A percentile compares a stretch with the other conserved stretches of the same genome.
These are phyloP conservation scores for Patella ulyssiponensis DNA, from an alignment of 2,888 invertebrate species.

Conservation along the genomic window DNA sequence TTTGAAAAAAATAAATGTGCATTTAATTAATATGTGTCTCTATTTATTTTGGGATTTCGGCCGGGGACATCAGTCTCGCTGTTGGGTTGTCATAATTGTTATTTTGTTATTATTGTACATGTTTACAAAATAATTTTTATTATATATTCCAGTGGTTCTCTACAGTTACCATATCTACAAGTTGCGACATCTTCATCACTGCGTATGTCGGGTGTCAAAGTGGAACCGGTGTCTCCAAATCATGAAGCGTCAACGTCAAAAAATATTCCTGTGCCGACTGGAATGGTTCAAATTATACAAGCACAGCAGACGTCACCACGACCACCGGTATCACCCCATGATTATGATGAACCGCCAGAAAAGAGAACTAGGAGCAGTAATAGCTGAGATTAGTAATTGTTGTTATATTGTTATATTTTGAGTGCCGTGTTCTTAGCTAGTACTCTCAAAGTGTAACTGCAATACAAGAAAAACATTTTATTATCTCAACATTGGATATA, in stretches of 20 bases:
- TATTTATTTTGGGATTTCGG: no score
- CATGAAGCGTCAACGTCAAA: constrained; percentile 17
- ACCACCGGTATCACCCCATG: constrained; percentile 16
- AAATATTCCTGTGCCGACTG: constrained; percentile 21
- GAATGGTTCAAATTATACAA: no score
- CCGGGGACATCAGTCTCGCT: no score
- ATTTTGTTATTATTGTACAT: no score
- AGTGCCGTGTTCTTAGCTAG: constrained; percentile 10
- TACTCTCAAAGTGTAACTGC: neutral
- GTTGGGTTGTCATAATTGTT: no score
- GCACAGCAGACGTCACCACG: constrained; percentile 11
- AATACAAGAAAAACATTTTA: constrained; percentile 1
- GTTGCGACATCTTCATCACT: constrained; percentile 13
- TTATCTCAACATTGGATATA: neutral
- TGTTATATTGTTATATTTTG: constrained; percentile 5
- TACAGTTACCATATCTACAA: constrained; percentile 36
- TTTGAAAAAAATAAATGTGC: no score
- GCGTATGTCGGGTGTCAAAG: constrained; percentile 27
- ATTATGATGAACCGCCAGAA: constrained; percentile 44
- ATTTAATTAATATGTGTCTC: no score
- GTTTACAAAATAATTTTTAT: constrained; percentile 2
- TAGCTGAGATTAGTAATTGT: neutral
- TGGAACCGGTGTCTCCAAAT: constrained; percentile 37
- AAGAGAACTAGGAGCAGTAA: constrained; percentile 38
- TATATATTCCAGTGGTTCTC: constrained; percentile 39